A percentile compares a stretch with the other conserved stretches of the same genome.
Evolutionary conservation across 2,888 invertebrate species (phyloP).

Genomic region (Uropetala carovei): DNA sequence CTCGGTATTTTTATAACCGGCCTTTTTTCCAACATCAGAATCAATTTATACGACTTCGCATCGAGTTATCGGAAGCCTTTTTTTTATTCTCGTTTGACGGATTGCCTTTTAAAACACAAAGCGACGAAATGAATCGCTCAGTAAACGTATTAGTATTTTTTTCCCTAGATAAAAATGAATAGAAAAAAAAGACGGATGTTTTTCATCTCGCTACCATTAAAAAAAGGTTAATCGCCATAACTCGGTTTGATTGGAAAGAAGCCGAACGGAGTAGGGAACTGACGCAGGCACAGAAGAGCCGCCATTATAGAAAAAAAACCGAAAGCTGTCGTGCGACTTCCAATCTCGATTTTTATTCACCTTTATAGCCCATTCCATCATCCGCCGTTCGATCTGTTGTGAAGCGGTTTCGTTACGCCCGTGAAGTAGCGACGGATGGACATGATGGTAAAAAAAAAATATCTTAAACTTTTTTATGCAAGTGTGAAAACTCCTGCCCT

Average conservation of each 20-base stretch:
- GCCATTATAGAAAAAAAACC: constrained; percentile 29
- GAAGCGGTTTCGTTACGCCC: not conserved
- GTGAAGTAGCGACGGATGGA: not conserved
- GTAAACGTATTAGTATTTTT: not conserved
- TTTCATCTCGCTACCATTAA: not conserved
- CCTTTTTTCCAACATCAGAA: not conserved
- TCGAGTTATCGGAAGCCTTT: not conserved
- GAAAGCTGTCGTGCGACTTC: not conserved
- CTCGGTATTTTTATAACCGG: not conserved
- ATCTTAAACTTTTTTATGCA: not conserved
- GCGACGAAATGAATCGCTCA: not conserved
- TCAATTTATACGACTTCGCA: not conserved
- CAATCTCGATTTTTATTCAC: constrained; percentile 21
- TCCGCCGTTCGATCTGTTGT: not conserved
- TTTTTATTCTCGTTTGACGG: not conserved
- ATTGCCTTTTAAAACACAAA: not conserved
- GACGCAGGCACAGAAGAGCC: constrained; percentile 7
- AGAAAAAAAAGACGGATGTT: not conserved
- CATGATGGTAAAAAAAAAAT: not conserved
- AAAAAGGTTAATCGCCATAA: not conserved
- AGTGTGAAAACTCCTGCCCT: not conserved
- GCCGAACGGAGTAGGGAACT: not conserved
- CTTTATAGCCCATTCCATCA: constrained; percentile 24
- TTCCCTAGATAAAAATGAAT: not conserved
- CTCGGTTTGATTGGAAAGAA: not conserved